Percentiles rank a stretch among this genome's conserved stretches.
phyloP scores from a whole-genome alignment of 2,113 vertebrate genomes.

The Steatornis caripensis region DNA sequence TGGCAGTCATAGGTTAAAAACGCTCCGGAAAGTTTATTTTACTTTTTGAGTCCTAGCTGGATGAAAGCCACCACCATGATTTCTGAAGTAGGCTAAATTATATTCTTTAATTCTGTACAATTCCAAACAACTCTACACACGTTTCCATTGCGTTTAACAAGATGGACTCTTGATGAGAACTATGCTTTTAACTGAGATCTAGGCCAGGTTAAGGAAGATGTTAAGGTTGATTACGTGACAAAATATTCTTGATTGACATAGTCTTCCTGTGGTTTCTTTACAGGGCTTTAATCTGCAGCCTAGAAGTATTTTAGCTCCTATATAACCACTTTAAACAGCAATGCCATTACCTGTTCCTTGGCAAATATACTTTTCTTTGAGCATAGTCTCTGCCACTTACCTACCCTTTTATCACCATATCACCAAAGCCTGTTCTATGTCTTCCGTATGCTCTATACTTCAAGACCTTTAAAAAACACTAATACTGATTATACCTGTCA shows the following conservation, averaged over 20 bases:
- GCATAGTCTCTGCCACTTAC: not conserved
- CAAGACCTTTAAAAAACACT: not conserved
- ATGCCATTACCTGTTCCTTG: not conserved
- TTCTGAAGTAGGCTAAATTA: not conserved
- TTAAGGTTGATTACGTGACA: not conserved
- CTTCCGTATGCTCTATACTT: not conserved
- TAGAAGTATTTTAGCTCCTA: not conserved
- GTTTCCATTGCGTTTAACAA: not conserved
- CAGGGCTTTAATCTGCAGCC: not conserved
- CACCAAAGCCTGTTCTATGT: not conserved
- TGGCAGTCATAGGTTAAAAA: conserved; percentile 65
- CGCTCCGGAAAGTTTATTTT: not conserved
- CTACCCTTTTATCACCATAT: not conserved
- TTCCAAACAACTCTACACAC: not conserved
- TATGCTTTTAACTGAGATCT: not conserved
- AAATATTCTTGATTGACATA: not conserved
- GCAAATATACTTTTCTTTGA: not conserved
- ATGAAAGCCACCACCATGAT: not conserved
- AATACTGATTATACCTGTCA: not conserved
- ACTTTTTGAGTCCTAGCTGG: not conserved
- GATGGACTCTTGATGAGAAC: not conserved
- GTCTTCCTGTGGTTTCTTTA: not conserved
- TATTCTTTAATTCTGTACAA: not conserved
- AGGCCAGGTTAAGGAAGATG: not conserved
- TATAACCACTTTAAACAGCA: not conserved